Conservation (phyloP, 2,888 invertebrate genomes). For the Tetanocera ferruginea region DNA sequence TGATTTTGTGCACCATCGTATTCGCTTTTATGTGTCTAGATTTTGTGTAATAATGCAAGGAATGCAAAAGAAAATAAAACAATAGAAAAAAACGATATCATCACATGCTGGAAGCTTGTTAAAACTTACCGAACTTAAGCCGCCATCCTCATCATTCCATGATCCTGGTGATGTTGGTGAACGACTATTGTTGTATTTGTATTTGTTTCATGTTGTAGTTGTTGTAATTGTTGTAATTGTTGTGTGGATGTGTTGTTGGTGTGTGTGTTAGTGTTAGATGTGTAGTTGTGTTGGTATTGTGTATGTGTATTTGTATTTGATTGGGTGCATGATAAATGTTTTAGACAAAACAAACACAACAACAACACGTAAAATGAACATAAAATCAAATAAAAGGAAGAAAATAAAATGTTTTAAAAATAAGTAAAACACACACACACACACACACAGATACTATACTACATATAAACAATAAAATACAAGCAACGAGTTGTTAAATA, state of each 20-base stretch:
- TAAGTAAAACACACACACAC: conserved; percentile 34
- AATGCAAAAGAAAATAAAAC: conserved; percentile 34
- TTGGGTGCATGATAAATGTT: conserved; percentile 56
- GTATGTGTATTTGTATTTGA: conserved; percentile 42
- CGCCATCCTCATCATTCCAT: conserved; percentile 69
- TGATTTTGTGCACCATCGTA: conserved; percentile 55
- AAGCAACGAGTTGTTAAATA: conserved; percentile 6
- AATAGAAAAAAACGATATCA: conserved; percentile 13
- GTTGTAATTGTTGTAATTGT: conserved; percentile 28
- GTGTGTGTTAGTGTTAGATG: conserved; percentile 47
- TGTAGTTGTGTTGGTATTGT: conserved; percentile 40
- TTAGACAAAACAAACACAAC: conserved; percentile 51
- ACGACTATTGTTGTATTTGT: conserved; percentile 57
- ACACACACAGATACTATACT: too few species aligned
- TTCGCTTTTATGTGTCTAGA: conserved; percentile 64
- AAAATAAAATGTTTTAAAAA: conserved; percentile 43
- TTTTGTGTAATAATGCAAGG: conserved; percentile 3
- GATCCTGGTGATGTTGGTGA: conserved; percentile 68
- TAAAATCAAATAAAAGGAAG: conserved; percentile 48
- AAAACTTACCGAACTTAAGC: conserved; percentile 65
- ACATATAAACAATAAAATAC: conserved; percentile 31
- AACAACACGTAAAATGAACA: conserved; percentile 56
- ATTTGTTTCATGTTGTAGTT: conserved; percentile 28
- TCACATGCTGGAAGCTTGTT: neutral
- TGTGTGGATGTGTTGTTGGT: conserved; percentile 43